Evolutionary conservation across 2,797 vertebrate species (phyloP).

Genomic region (Eulemur rubriventer): DNA sequence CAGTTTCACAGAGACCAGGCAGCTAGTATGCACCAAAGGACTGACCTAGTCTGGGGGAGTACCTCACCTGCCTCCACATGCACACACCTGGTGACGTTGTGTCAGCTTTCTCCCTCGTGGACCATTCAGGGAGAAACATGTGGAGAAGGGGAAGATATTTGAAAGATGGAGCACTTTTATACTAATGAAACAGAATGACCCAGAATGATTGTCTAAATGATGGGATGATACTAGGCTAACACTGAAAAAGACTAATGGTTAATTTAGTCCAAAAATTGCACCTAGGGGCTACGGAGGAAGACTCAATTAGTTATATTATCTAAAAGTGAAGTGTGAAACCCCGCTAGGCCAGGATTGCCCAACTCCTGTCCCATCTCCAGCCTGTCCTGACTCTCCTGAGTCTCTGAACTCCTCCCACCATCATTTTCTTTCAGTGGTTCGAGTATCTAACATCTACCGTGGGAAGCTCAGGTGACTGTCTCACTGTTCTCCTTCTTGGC

Average conservation of each 20-base stretch:
- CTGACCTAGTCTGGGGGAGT: not conserved
- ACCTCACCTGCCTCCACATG: not conserved
- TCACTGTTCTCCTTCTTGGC: not conserved
- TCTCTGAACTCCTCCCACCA: not conserved
- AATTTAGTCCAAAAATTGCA: not conserved
- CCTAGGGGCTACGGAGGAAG: not conserved
- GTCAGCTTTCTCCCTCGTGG: too few species aligned
- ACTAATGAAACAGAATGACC: not conserved
- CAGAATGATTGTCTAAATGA: not conserved
- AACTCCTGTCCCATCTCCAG: not conserved
- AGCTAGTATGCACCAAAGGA: not conserved
- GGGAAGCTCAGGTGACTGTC: not conserved
- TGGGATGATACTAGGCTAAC: not conserved
- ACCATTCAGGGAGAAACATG: not conserved
- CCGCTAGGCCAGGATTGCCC: not conserved
- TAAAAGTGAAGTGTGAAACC: not conserved
- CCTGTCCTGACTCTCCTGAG: too few species aligned
- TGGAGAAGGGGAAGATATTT: not conserved
- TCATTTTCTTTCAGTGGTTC: not conserved
- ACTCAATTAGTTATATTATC: not conserved
- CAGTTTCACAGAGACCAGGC: not conserved
- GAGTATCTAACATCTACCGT: not conserved
- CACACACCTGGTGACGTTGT: too few species aligned
- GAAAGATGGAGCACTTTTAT: not conserved
- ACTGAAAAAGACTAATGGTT: not conserved